Percentiles rank a stretch among this genome's conserved stretches.
These are phyloP conservation scores for Drosophila trapezifrons DNA, from an alignment of 1,140 invertebrate species.

Conservation along the genomic window DNA sequence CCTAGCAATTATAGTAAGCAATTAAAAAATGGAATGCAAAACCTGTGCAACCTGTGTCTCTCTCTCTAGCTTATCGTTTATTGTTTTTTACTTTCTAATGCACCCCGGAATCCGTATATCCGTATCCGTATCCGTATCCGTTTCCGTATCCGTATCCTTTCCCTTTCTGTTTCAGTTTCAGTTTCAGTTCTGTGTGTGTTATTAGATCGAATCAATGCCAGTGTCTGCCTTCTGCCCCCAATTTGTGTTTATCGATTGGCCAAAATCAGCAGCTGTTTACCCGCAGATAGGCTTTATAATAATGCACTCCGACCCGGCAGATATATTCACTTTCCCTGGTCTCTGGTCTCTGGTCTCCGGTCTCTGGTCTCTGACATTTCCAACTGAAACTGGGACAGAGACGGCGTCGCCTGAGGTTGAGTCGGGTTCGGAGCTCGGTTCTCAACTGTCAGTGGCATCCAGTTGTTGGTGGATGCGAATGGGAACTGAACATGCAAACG, in stretches of 20 bases:
- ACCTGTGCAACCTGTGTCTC: conserved; percentile 69
- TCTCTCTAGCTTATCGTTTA: conserved; percentile 57
- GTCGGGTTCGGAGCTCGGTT: conserved; percentile 26
- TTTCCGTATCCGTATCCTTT: conserved; percentile 16
- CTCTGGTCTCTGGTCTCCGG: too few relatives aligned
- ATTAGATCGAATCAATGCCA: conserved; percentile 68
- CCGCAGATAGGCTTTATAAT: conserved; percentile 60
- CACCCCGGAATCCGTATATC: conserved; percentile 24
- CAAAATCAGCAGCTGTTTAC: conserved; percentile 74
- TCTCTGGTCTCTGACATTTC: conserved; percentile 32
- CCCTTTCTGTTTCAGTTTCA: conserved; percentile 2
- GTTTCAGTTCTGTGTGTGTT: conserved; percentile 14
- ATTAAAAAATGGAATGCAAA: conserved; percentile 69
- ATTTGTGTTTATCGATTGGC: conserved; percentile 67
- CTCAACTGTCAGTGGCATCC: conserved; percentile 62
- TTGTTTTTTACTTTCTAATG: conserved; percentile 25
- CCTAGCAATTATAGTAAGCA: conserved; percentile 58
- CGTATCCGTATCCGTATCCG: conserved; percentile 12
- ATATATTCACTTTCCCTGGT: conserved; percentile 47
- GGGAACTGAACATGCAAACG: conserved; percentile 77
- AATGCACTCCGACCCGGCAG: conserved; percentile 26
- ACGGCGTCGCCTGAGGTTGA: conserved; percentile 4
- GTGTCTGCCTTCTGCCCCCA: conserved; percentile 37
- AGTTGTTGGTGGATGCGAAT: conserved; percentile 59
- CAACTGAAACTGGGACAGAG: conserved; percentile 30